Evolutionary conservation across 2,888 invertebrate genomes (phyloP).

Genomic region (Leucania comma): DNA sequence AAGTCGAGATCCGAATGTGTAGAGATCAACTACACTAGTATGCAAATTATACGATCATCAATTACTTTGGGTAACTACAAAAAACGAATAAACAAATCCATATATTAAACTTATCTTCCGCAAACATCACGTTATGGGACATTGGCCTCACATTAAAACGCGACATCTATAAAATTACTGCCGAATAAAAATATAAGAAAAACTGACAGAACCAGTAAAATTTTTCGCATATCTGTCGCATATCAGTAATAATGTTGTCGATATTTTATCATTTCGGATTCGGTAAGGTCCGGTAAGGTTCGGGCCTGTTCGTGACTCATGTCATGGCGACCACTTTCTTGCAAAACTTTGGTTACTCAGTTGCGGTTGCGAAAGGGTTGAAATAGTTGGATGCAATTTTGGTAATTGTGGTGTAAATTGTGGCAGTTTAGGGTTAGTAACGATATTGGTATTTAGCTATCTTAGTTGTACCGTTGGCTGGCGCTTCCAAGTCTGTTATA

Average conservation of each 20-base stretch:
- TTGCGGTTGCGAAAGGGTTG: constrained; percentile 65
- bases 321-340: constrained; percentile 70
- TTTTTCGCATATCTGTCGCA: constrained; percentile 56
- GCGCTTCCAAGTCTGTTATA: constrained; percentile 10
- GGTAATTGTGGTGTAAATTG: constrained; percentile 66
- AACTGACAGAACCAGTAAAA: constrained; percentile 54
- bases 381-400: constrained; percentile 67
- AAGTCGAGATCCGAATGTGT: background rate
- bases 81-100: constrained; percentile 23
- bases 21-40: background rate
- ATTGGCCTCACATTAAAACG: constrained; percentile 45
- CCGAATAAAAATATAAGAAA: constrained; percentile 36
- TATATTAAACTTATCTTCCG: constrained; percentile 44
- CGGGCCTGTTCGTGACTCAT: constrained; percentile 68
- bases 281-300: constrained; percentile 42
- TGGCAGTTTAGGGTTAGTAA: constrained; percentile 16
- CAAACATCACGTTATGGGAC: constrained; percentile 37
- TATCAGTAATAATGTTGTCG: constrained; percentile 45
- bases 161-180: constrained; percentile 44
- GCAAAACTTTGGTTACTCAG: constrained; percentile 72
- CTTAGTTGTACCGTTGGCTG: background rate
- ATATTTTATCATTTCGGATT: constrained; percentile 55
- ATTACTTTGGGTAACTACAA: constrained; percentile 30
- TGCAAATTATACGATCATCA: constrained; percentile 16
- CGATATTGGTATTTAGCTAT: constrained; percentile 8